A percentile compares a stretch with the other conserved stretches of the same genome.
These are phyloP conservation scores for Hecatera dysodea DNA, from an alignment of 2,888 invertebrate species.

Conservation along the genomic window DNA sequence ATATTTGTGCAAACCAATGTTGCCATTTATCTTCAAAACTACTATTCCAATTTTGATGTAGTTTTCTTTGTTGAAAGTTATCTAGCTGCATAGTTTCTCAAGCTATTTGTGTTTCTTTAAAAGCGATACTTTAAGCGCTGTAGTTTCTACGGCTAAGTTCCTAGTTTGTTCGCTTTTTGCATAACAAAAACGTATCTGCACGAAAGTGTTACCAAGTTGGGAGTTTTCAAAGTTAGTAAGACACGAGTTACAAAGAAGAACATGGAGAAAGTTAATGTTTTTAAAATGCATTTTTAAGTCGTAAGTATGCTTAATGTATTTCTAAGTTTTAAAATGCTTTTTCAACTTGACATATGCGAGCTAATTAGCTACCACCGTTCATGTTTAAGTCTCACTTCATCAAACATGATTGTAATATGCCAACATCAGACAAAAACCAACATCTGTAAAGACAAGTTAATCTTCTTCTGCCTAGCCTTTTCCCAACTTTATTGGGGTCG, in stretches of 20 bases:
- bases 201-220: slow-evolving; percentile 22
- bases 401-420: too few species aligned
- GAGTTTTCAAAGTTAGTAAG: slow-evolving; percentile 28
- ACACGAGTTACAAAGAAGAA: slow-evolving; percentile 8
- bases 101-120: slow-evolving; percentile 42
- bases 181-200: slow-evolving; percentile 29
- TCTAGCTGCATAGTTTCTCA: slow-evolving; percentile 25
- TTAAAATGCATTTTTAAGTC: not conserved
- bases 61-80: slow-evolving; percentile 46
- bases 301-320: not conserved
- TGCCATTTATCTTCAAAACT: too few species aligned
- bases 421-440: too few species aligned
- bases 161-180: slow-evolving; percentile 40
- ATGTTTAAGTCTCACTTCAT: too few species aligned
- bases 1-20: too few species aligned
- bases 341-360: not conserved
- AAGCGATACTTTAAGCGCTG: slow-evolving; percentile 31
- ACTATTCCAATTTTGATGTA: too few species aligned
- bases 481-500: too few species aligned
- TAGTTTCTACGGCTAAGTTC: slow-evolving; percentile 28
- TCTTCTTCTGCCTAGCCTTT: too few species aligned
- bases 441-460: too few species aligned
- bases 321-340: too few species aligned
- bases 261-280: not conserved
- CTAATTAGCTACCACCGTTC: too few species aligned